Evolutionary conservation across 2,888 invertebrate genomes (phyloP).

Genomic region (Ormyrus pomaceus): DNA sequence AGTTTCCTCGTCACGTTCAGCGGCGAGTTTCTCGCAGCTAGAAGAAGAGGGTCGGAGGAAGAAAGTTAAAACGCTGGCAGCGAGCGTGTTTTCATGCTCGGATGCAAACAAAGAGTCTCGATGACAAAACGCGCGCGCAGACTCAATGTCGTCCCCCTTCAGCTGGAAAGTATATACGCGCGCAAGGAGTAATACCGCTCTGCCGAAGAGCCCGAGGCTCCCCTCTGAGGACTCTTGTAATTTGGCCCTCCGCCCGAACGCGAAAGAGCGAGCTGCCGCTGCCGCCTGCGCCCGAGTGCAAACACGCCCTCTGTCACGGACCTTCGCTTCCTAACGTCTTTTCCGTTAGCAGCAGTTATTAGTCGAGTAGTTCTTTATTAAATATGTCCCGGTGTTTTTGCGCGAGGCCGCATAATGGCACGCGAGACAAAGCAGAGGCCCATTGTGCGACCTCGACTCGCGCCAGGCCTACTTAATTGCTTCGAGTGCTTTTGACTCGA

Average conservation of each 20-base stretch:
- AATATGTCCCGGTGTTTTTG: slow-evolving; percentile 4
- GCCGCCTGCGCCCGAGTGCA: background rate
- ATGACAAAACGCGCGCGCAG: slow-evolving; percentile 68
- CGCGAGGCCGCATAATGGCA: background rate
- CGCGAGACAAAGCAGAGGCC: background rate
- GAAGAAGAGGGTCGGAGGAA: slow-evolving; percentile 25
- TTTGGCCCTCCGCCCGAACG: slow-evolving; percentile 59
- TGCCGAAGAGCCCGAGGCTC: slow-evolving; percentile 54
- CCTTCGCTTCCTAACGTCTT: background rate
- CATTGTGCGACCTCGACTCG: slow-evolving; percentile 43
- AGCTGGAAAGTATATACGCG: background rate
- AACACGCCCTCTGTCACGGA: background rate
- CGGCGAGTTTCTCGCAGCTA: too few relatives aligned
- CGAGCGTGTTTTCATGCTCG: slow-evolving; percentile 67
- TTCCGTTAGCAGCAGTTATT: slow-evolving; percentile 7
- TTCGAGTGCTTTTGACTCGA: slow-evolving; percentile 8
- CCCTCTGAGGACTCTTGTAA: slow-evolving; percentile 56
- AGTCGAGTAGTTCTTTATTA: slow-evolving; percentile 12
- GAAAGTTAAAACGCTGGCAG: slow-evolving; percentile 60
- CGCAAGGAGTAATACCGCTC: slow-evolving; percentile 14
- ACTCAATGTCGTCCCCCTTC: too few relatives aligned
- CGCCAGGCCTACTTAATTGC: slow-evolving; percentile 17
- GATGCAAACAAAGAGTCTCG: slow-evolving; percentile 70
- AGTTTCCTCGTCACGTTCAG: too few relatives aligned
- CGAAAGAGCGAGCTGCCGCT: slow-evolving; percentile 5